Percentiles rank a stretch among this genome's conserved stretches.
Conservation (phyloP, 2,888 invertebrate genomes). For the Caenorhabditis sp. region DNA sequence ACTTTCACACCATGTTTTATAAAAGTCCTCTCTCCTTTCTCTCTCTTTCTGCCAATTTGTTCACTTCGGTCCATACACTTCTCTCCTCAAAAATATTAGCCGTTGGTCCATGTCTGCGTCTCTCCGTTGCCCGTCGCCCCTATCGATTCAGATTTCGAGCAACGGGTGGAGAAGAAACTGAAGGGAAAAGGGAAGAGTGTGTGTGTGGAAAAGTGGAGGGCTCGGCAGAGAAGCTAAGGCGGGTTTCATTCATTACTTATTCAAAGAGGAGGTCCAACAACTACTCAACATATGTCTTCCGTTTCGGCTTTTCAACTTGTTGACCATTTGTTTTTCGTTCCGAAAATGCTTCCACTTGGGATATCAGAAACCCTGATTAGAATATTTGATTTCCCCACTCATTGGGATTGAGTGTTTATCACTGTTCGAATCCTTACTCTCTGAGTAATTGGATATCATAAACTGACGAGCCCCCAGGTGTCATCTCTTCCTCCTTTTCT, state of each 20-base stretch:
- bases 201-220: conserved; percentile 22
- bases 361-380: background rate
- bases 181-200: conserved; percentile 26
- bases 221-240: conserved; percentile 21
- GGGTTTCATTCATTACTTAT: conserved; percentile 61
- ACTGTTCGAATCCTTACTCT: background rate
- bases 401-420: conserved; percentile 23
- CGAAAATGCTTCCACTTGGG: background rate
- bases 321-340: conserved; percentile 8
- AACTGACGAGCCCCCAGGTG: conserved; percentile 41
- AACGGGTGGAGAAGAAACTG: conserved; percentile 25
- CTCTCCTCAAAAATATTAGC: conserved; percentile 41
- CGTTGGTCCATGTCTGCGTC: conserved; percentile 48
- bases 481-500: conserved; percentile 25
- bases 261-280: conserved; percentile 42
- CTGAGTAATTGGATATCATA: conserved; percentile 43
- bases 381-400: background rate
- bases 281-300: conserved; percentile 47
- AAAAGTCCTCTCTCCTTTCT: background rate
- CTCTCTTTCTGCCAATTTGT: conserved; percentile 13
- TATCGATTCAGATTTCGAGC: conserved; percentile 61
- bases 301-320: conserved; percentile 25
- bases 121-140: conserved; percentile 32
- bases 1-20: background rate
- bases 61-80: conserved; percentile 2